A percentile compares a stretch with the other conserved stretches of the same genome.
phyloP scores from a whole-genome alignment of 2,113 vertebrate genomes.

The Sarotherodon lohbergeri region DNA sequence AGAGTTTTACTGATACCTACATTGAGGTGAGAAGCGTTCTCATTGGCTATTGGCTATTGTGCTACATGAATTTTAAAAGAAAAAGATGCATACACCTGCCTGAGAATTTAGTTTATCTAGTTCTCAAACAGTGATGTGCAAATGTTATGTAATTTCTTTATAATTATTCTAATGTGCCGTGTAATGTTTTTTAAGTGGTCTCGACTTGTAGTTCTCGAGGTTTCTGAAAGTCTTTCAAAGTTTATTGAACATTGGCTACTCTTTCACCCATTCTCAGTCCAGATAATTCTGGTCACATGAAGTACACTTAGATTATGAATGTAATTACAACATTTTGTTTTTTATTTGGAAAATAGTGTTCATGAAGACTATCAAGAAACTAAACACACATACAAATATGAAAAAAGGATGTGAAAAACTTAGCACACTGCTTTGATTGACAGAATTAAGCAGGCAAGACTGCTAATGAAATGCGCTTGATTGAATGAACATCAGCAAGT shows the following conservation, averaged over 20 bases:
- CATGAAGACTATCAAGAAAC: neutral
- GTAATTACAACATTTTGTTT: neutral
- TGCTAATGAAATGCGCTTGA: neutral
- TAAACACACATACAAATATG: neutral
- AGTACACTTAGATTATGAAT: neutral
- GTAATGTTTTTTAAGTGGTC: neutral
- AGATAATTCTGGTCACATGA: neutral
- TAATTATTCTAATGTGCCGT: neutral
- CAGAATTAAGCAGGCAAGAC: neutral
- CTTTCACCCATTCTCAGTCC: neutral
- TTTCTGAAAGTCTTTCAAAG: neutral
- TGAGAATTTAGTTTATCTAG: neutral
- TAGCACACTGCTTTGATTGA: fast-evolving
- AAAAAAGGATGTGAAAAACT: neutral
- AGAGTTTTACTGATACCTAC: slow-evolving; percentile 86
- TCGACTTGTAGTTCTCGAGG: neutral
- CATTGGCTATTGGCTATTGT: neutral
- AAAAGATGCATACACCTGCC: neutral
- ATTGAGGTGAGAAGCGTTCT: slow-evolving; percentile 80
- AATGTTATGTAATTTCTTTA: neutral
- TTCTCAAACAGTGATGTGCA: neutral
- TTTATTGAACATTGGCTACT: neutral
- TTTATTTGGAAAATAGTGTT: neutral
- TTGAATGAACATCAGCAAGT: neutral
- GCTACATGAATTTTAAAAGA: neutral